These are phyloP conservation scores for Shinisaurus crocodilurus DNA, from an alignment of 2,113 vertebrate genomes.

Conservation along the genomic window DNA sequence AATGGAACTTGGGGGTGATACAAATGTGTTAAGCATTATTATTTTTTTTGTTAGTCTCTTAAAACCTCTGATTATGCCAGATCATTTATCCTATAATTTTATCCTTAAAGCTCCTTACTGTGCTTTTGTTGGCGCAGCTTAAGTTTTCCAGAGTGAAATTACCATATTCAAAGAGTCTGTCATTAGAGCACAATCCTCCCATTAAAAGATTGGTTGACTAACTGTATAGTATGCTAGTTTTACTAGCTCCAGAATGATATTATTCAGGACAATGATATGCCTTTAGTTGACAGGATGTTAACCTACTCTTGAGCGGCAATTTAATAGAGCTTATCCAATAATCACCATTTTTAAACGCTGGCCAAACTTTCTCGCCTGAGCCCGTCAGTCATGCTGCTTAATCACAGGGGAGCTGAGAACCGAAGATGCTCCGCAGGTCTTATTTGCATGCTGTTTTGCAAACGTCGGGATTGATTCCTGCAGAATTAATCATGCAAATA, in stretches of 20 bases:
- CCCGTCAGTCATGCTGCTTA: not conserved
- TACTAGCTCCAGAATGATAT: conserved; percentile 14
- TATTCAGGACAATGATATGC: conserved; percentile 25
- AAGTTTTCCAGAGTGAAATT: conserved; percentile 9
- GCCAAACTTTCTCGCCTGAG: not conserved
- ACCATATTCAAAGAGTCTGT: conserved; percentile 16
- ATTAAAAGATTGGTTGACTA: not conserved
- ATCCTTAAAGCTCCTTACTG: conserved; percentile 25
- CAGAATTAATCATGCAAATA: not conserved
- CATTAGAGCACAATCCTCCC: not conserved
- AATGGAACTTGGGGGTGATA: not conserved
- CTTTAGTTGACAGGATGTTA: conserved; percentile 12
- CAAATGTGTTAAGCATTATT: not conserved
- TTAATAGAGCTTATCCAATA: conserved; percentile 32
- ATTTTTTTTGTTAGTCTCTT: conserved; percentile 4
- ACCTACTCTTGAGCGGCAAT: not conserved
- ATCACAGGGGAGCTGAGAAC: not conserved
- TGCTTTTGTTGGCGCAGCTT: not conserved
- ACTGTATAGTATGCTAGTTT: not conserved
- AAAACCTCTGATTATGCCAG: not conserved
- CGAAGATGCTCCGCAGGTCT: not conserved
- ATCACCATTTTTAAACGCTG: conserved; percentile 11
- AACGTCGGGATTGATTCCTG: not conserved
- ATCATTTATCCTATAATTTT: conserved; percentile 26
- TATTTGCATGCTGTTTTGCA: not conserved